Base-by-base conservation (phyloP, 2,797 vertebrate species). In the Dicrostonyx torquatus region DNA sequence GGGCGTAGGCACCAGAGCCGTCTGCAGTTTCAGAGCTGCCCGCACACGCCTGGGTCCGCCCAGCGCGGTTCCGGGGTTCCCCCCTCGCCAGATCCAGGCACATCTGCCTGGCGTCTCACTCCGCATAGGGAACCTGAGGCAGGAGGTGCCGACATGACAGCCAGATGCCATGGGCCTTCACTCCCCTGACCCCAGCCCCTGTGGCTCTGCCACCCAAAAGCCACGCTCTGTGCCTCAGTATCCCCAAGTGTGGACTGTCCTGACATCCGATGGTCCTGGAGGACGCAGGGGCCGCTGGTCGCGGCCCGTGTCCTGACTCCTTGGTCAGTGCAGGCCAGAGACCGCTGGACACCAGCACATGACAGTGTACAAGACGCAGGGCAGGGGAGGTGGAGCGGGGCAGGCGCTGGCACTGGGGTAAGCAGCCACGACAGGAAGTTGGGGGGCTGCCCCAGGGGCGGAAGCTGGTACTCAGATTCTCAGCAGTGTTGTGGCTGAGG, bases 381-480 rank as follows among this genome's bases (percentile, higher is more conserved):
- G 11, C 43, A 43, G 43, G 43, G 43, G 43, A 43, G 43, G 43
- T 43, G 43, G 17, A 37, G 15, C 43, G 15, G 22, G 40, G 43
- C 0, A 22, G 48, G 12, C 31, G 58, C 55, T 24, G 90, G 91
- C 40, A 0, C 94, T 93, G 91, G 90, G 96, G 97, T 96, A 97
- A 97, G 96, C 96, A 91, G 96, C 96, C 98, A 97, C 95, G n/a
- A 9, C 98, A 98, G 98, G 98, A 98, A 98, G 97, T 98, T 96
- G 92, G 98, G 97, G 98, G 97, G 96, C 96, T 97, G 43, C 43
- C 73, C 72, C 6, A 40, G 9, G 94, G 93, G 34, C 92, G 92
- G 97, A 94, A n/a, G 93, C 97, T 97, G 96, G 96, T 97, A 94
- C 96, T 94, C 94, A 83, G 97, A 97, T 95, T 98, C 98, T 97